These are phyloP conservation scores for Carpatolechia fugitivella DNA, from an alignment of 2,888 invertebrate genomes.

Conservation along the genomic window DNA sequence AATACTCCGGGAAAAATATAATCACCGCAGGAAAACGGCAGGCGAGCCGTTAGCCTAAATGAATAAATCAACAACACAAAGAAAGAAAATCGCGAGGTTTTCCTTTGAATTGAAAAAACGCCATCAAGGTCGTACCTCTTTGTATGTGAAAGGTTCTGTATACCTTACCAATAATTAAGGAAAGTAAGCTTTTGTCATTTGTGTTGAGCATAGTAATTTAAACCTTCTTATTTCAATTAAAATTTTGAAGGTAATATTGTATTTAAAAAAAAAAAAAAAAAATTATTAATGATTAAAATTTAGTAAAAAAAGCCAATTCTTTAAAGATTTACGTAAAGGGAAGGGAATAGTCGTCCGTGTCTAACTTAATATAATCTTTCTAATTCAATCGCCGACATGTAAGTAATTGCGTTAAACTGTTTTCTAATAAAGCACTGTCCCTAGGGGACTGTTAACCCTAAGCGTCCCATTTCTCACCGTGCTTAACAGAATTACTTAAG, in stretches of 20 bases:
- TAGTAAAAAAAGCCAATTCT: no score
- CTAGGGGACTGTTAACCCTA: neutral
- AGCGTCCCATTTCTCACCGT: neutral
- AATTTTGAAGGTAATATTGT: no score
- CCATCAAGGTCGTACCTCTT: neutral
- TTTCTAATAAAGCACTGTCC: neutral
- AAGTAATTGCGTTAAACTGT: neutral
- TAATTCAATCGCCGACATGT: neutral
- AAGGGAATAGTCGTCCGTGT: no score
- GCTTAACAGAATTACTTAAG: neutral
- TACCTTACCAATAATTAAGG: no score
- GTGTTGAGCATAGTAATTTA: no score
- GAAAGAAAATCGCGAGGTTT: conserved; percentile 3
- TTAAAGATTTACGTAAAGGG: no score
- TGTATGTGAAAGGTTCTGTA: neutral
- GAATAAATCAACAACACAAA: conserved; percentile 11
- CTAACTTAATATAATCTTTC: no score
- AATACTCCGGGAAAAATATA: conserved; percentile 4
- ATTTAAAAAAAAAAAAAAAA: no score
- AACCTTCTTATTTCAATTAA: no score
- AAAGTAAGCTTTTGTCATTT: no score
- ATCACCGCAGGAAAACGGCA: conserved; percentile 8
- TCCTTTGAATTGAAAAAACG: conserved; percentile 9
- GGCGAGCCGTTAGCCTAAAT: conserved; percentile 8
- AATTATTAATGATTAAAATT: no score